phyloP scores from a whole-genome alignment of 30 jellyfish, hydroid and myxozoan species.

The Rhopilema esculentum region DNA sequence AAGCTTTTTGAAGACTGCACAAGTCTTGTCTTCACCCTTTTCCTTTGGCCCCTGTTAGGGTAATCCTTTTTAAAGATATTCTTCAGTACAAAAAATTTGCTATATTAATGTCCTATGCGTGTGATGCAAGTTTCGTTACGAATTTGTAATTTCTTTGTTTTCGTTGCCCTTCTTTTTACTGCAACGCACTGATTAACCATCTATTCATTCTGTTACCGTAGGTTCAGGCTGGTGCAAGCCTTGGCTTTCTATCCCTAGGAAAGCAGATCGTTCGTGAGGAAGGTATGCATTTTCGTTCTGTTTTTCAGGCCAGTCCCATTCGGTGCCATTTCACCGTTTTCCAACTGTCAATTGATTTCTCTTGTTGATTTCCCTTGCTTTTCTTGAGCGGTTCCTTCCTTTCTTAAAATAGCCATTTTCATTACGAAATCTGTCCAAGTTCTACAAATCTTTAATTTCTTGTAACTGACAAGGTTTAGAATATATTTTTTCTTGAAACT shows the following conservation, averaged over 20 bases:
- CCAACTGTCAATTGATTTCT: neutral
- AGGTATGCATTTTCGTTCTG: slow-evolving; percentile 19
- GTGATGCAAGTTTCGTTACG: neutral
- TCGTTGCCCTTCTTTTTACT: neutral
- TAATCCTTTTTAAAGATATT: too few relatives aligned
- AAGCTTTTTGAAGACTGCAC: too few relatives aligned
- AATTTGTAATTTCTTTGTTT: neutral
- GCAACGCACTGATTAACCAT: neutral
- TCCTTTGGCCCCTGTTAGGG: too few relatives aligned
- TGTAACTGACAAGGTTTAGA: neutral
- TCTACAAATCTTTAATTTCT: neutral
- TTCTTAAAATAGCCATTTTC: neutral
- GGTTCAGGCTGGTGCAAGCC: slow-evolving; percentile 38
- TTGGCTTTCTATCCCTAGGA: slow-evolving; percentile 31
- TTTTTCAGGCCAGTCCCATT: neutral
- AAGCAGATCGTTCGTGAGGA: slow-evolving; percentile 47
- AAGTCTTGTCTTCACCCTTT: too few relatives aligned
- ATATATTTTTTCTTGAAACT: neutral
- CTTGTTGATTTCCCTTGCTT: neutral
- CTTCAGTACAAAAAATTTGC: too few relatives aligned
- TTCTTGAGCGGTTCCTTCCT: too few relatives aligned
- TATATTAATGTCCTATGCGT: too few relatives aligned
- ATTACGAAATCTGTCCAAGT: neutral
- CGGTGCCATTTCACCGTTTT: neutral
- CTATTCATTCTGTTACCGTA: neutral